Percentiles rank a stretch among this genome's conserved stretches.
phyloP scores from a whole-genome alignment of 2,888 invertebrate genomes.

The Xestia sexstrigata region DNA sequence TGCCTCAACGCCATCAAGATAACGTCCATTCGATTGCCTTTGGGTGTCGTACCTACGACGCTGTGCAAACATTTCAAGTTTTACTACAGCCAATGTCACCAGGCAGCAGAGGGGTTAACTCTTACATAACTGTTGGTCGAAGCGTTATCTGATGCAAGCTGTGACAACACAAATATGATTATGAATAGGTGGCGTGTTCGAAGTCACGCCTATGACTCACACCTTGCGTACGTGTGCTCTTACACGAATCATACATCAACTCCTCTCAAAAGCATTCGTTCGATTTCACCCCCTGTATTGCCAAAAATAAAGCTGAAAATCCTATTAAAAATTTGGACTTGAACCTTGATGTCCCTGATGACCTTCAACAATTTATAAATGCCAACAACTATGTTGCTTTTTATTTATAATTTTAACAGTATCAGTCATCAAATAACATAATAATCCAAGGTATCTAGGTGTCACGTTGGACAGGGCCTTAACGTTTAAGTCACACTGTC shows the following conservation, averaged over 20 bases:
- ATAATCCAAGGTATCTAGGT: too few relatives aligned
- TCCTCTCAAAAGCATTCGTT: conserved; percentile 16
- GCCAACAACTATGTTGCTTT: conserved; percentile 11
- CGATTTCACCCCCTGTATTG: conserved; percentile 26
- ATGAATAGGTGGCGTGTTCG: conserved; percentile 61
- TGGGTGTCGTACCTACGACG: conserved; percentile 41
- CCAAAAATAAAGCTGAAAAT: conserved; percentile 20
- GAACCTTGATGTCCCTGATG: conserved; percentile 7
- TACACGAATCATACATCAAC: conserved; percentile 41
- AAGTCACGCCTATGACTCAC: conserved; percentile 63
- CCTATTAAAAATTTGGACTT: neutral
- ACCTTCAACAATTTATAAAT: neutral
- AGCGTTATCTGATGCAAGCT: conserved; percentile 67
- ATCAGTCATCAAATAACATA: conserved; percentile 48
- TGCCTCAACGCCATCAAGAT: conserved; percentile 58
- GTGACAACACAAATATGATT: conserved; percentile 66
- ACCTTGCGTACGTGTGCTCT: conserved; percentile 50
- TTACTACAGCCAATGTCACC: conserved; percentile 62
- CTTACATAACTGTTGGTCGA: conserved; percentile 64
- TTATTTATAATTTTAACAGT: conserved; percentile 27
- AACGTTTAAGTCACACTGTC: too few relatives aligned
- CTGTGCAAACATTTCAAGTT: conserved; percentile 63
- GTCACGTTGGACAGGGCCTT: too few relatives aligned
- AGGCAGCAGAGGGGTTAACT: conserved; percentile 60
- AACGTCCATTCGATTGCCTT: conserved; percentile 54